Percentiles rank a stretch among this genome's conserved stretches.
Conservation (phyloP, 2,113 vertebrate genomes). For the Cinclus mexicanus region DNA sequence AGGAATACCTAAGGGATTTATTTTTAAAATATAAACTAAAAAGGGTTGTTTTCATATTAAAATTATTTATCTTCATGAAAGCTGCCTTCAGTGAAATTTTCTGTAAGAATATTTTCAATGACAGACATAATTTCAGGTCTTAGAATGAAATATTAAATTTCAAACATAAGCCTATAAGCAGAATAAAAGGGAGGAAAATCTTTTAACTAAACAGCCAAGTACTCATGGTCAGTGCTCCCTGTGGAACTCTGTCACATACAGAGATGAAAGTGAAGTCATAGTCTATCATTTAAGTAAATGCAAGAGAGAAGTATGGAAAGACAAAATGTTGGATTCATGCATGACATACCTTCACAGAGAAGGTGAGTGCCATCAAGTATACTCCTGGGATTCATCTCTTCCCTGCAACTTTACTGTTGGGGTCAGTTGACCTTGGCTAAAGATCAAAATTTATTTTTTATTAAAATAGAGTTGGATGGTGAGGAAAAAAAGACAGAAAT, state of each 20-base stretch:
- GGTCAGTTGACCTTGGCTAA: neutral
- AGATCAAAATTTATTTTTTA: neutral
- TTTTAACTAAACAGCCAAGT: neutral
- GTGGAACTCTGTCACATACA: neutral
- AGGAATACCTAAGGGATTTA: neutral
- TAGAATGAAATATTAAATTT: neutral
- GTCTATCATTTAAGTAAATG: neutral
- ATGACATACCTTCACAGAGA: neutral
- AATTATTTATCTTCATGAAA: neutral
- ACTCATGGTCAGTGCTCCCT: neutral
- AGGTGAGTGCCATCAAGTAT: neutral
- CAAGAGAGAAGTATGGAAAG: neutral
- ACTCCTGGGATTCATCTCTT: neutral
- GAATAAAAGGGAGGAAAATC: neutral
- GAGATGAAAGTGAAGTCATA: neutral
- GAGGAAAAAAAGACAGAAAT: neutral
- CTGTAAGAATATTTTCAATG: neutral
- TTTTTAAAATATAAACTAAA: neutral
- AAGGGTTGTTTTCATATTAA: neutral
- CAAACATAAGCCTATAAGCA: neutral
- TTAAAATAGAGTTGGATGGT: neutral
- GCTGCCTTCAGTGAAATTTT: neutral
- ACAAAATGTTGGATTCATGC: neutral
- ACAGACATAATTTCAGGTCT: neutral
- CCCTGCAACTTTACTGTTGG: accelerated